Percentiles rank a stretch among this genome's conserved stretches.
Conservation (phyloP, 2,797 vertebrate genomes). For the Lepidocolaptes lacrymiger region DNA sequence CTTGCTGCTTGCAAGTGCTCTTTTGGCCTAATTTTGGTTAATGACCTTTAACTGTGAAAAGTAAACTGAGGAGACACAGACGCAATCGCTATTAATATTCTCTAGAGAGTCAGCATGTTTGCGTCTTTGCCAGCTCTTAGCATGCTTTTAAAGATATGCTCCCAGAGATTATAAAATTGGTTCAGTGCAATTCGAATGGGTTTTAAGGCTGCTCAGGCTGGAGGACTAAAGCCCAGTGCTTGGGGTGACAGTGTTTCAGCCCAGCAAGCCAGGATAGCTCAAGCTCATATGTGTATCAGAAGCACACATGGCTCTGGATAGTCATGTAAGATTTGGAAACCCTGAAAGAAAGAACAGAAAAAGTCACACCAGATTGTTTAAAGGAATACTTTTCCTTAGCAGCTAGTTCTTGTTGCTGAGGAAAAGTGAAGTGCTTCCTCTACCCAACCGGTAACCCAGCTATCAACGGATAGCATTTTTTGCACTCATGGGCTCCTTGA, state of each 20-base stretch:
- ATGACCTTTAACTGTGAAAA: constrained; percentile 34
- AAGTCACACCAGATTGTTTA: not conserved
- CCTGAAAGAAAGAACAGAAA: not conserved
- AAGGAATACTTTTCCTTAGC: not conserved
- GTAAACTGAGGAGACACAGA: not conserved
- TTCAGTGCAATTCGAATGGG: not conserved
- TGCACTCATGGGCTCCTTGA: not conserved
- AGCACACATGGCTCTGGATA: not conserved
- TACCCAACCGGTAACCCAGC: not conserved
- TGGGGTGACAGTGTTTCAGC: not conserved
- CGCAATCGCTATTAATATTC: not conserved
- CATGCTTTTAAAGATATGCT: not conserved
- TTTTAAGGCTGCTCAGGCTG: not conserved
- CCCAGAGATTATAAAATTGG: not conserved
- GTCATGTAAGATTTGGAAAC: not conserved
- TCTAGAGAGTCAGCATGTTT: not conserved
- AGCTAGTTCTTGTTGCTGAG: not conserved
- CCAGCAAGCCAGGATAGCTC: not conserved
- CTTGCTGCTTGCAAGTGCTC: constrained; percentile 2
- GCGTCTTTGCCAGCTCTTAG: not conserved
- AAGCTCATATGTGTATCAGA: not conserved
- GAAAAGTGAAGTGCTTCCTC: not conserved
- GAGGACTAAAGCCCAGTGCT: not conserved
- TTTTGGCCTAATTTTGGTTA: constrained; percentile 19
- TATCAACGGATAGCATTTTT: not conserved